Conservation (phyloP, 2,113 vertebrate genomes). For the Oryzias celebensis region DNA sequence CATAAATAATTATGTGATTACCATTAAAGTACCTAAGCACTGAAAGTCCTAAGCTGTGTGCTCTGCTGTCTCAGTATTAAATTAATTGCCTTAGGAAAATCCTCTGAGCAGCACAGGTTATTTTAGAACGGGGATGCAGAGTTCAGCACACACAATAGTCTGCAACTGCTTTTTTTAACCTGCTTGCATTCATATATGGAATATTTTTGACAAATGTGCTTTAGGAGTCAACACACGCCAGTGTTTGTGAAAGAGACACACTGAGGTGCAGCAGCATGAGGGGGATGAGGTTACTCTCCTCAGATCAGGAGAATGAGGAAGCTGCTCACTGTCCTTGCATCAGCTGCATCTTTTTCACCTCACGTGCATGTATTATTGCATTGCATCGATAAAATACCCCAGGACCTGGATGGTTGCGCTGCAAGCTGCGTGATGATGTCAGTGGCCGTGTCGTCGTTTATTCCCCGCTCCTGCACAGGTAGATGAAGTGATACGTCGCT, state of each 20-base stretch:
- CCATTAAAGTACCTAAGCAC: slow-evolving; percentile 11
- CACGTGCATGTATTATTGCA: not conserved
- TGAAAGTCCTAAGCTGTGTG: slow-evolving; percentile 15
- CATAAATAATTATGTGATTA: slow-evolving; percentile 47
- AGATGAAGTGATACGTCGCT: slow-evolving; percentile 3
- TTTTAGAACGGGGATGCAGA: slow-evolving; percentile 54
- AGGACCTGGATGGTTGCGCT: slow-evolving; percentile 11
- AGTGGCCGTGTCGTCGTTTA: slow-evolving; percentile 41
- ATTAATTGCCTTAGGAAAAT: slow-evolving; percentile 74
- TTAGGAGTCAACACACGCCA: slow-evolving; percentile 34
- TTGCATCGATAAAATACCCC: slow-evolving; percentile 3
- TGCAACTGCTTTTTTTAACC: not conserved
- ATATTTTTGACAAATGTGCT: slow-evolving; percentile 1
- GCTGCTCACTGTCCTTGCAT: slow-evolving; percentile 30
- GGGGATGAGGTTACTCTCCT: slow-evolving; percentile 37
- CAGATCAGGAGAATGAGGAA: slow-evolving; percentile 9
- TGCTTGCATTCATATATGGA: not conserved
- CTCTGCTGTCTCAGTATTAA: slow-evolving; percentile 61
- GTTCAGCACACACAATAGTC: slow-evolving; percentile 16
- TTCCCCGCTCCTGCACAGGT: slow-evolving; percentile 10
- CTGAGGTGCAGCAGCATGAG: slow-evolving; percentile 24
- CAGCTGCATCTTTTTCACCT: slow-evolving; percentile 7
- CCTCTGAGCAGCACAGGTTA: slow-evolving; percentile 62
- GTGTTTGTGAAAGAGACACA: slow-evolving; percentile 26
- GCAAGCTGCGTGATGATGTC: slow-evolving; percentile 40